Evolutionary conservation across 1,140 invertebrate genomes (phyloP).

Genomic region (Trichogramma pretiosum): DNA sequence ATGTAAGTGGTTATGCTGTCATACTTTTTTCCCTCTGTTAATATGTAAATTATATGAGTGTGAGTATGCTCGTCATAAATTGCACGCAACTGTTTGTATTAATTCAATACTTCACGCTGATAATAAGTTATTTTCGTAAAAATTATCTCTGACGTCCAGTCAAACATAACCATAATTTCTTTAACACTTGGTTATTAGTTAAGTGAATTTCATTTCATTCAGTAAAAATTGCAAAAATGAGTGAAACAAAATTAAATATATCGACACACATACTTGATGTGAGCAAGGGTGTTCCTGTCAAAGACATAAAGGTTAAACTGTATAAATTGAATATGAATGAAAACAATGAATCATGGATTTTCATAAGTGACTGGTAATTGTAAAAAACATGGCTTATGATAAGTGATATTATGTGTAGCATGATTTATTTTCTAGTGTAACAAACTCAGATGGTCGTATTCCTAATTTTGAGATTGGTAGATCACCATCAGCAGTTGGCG

Average conservation of each 20-base stretch:
- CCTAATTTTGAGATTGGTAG: slow-evolving; percentile 52
- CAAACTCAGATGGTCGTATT: slow-evolving; percentile 55
- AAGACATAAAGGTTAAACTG: slow-evolving; percentile 52
- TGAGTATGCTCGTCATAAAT: too few relatives aligned
- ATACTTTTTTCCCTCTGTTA: too few relatives aligned
- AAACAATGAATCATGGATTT: slow-evolving; percentile 48
- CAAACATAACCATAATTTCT: too few relatives aligned
- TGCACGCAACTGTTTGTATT: too few relatives aligned
- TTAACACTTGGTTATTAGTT: too few relatives aligned
- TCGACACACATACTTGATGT: slow-evolving; percentile 59
- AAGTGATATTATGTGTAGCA: too few relatives aligned
- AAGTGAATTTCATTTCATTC: not conserved
- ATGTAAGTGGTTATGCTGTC: too few relatives aligned
- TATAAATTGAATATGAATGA: slow-evolving; percentile 49
- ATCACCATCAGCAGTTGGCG: slow-evolving; percentile 37
- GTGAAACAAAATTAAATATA: slow-evolving; percentile 8
- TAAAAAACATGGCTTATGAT: too few relatives aligned
- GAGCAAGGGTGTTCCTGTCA: slow-evolving; percentile 52
- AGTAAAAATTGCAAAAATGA: slow-evolving; percentile 5
- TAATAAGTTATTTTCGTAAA: too few relatives aligned
- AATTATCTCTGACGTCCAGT: too few relatives aligned
- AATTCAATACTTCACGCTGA: too few relatives aligned
- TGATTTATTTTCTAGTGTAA: slow-evolving; percentile 43
- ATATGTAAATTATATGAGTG: too few relatives aligned
- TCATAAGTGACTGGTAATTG: slow-evolving; percentile 36